Evolutionary conservation across 2,113 vertebrate species (phyloP).

Genomic region (Triplophysa siluroides): DNA sequence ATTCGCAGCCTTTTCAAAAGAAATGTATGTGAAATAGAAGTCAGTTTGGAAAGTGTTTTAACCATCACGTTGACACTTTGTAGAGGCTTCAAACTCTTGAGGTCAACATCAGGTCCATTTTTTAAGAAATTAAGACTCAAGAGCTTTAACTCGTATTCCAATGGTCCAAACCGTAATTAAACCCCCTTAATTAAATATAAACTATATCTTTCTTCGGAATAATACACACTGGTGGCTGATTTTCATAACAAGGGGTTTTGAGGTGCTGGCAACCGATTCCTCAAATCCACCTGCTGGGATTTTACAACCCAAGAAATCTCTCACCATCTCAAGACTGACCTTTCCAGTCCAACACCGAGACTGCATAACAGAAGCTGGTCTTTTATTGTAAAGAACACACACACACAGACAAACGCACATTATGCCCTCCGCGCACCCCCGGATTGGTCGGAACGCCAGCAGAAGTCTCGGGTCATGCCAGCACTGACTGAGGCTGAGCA

Average conservation of each 20-base stretch:
- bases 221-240: too few species aligned
- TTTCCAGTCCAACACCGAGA: constrained; percentile 57
- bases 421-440: constrained; percentile 41
- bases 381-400: constrained; percentile 45
- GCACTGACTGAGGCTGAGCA: constrained; percentile 47
- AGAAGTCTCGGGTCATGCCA: constrained; percentile 59
- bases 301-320: constrained; percentile 41
- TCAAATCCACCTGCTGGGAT: constrained; percentile 10
- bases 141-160: too few species aligned
- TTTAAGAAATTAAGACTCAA: too few species aligned
- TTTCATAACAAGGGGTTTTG: not conserved
- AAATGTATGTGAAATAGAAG: too few species aligned
- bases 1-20: too few species aligned
- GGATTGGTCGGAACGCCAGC: constrained; percentile 62
- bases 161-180: too few species aligned
- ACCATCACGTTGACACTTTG: too few species aligned
- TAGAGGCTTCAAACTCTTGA: too few species aligned
- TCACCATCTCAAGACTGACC: constrained; percentile 52
- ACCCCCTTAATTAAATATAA: too few species aligned
- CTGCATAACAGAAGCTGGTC: constrained; percentile 50
- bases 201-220: too few species aligned
- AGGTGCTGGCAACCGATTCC: not conserved
- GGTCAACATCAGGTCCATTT: too few species aligned
- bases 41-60: too few species aligned
- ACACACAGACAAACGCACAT: constrained; percentile 27